Evolutionary conservation across 23 tunicate genomes (phyloP), one percentile per base, ranked within the genome.

Genomic region (Ciona savignyi): DNA sequence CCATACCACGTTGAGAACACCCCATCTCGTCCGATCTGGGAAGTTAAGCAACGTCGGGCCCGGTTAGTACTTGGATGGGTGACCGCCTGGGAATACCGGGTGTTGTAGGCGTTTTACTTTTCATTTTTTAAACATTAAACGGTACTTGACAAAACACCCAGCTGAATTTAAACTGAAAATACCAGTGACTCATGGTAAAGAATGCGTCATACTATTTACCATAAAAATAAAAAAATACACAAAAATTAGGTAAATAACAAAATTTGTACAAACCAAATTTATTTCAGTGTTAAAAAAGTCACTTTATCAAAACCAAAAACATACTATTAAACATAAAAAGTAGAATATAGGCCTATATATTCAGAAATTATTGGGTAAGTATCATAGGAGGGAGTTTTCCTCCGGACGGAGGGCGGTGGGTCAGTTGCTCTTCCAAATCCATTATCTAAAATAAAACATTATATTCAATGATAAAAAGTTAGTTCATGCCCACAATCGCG

Each of bases 321-420:
- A 6, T 15, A 42, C 15, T 42, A 6, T 15, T 6, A 9, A 42
- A 42, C 9, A 42, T 42, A 42, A 42, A 42, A 9, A 42, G 11
- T 42, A 42, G 11, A 15, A 9, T 42, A 6, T 6, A 42, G 9
- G 15, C 11, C 9, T 6, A 42, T 15, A 42, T 9, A 6, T 6
- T 42, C 15, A 6, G 15, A 42, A 42, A 15, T 42, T 60, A 78
- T 23, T 84, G 77, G 23, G 90, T 64, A 6, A 77, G 48, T 1
- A 84, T 71, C 96, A 88, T 88, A 2, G 96, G 96, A 0, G 96
- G 96, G 29, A 88, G 84, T 32, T 77, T 64, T 35, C 78, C 83
- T 35, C 78, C 81, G 23, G 96, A 82, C 22, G 80, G 84, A 2
- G 96, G 87, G 9, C 87, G 68, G 33, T 74, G 66, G 29, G 30